phyloP scores from a whole-genome alignment of 2,797 vertebrate genomes.

The Thaleichthys pacificus region DNA sequence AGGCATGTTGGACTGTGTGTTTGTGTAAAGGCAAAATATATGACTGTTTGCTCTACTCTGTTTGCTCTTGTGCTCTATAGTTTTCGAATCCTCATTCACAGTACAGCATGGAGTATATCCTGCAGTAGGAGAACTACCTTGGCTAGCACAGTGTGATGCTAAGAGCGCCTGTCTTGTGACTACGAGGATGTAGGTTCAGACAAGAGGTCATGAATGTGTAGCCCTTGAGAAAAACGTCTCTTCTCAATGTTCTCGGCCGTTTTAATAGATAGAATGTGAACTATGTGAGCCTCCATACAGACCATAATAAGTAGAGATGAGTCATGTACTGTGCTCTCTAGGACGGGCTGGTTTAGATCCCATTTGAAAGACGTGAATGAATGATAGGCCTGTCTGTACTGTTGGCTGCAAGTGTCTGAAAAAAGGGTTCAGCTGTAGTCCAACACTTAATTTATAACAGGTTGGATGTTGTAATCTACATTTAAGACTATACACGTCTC shows the following conservation, averaged over 20 bases:
- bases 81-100: no score
- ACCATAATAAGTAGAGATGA: slow-evolving; percentile 1
- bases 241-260: slow-evolving; percentile 35
- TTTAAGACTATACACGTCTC: neutral
- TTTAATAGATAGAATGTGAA: slow-evolving; percentile 48
- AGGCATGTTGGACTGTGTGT: slow-evolving; percentile 59
- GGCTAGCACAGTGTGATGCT: slow-evolving; percentile 50
- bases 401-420: neutral
- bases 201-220: slow-evolving; percentile 45
- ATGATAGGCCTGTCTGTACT: neutral
- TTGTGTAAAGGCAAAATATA: neutral
- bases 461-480: neutral
- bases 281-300: slow-evolving; percentile 29
- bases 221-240: slow-evolving; percentile 42
- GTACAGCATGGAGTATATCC: neutral
- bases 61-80: no score
- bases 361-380: neutral
- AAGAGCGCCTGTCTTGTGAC: slow-evolving; percentile 53
- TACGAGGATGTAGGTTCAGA: slow-evolving; percentile 57
- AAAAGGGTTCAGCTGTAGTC: neutral
- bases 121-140: slow-evolving; percentile 26
- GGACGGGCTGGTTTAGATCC: neutral
- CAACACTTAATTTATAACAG: neutral
- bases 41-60: no score
- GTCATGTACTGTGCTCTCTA: slow-evolving; percentile 10